Evolutionary conservation across 2,797 vertebrate genomes (phyloP).

Genomic region (Hippocampus kuda): DNA sequence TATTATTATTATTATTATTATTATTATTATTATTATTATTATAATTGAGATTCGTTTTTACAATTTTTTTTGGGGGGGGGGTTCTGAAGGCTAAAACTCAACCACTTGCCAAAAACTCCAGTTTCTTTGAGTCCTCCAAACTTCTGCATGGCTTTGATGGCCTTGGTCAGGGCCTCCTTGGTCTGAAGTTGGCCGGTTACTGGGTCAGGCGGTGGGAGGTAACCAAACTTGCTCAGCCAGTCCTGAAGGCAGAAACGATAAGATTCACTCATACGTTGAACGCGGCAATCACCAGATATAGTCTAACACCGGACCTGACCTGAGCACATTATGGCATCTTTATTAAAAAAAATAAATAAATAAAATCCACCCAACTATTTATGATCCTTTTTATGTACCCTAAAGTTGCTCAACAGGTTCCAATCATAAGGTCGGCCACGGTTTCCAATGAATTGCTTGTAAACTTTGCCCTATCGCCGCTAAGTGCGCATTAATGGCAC

Average conservation of each 20-base stretch:
- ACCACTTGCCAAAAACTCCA: slow-evolving; percentile 52
- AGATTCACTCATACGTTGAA: background rate
- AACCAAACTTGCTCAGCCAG: slow-evolving; percentile 93
- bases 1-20: too few relatives aligned
- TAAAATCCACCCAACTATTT: background rate
- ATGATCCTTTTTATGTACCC: background rate
- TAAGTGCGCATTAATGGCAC: background rate
- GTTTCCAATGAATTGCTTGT: background rate
- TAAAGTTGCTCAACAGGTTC: background rate
- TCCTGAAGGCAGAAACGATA: slow-evolving; percentile 65
- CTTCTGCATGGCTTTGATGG: slow-evolving; percentile 90
- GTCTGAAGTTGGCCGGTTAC: slow-evolving; percentile 81
- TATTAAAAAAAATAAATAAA: background rate
- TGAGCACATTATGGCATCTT: background rate
- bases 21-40: too few relatives aligned
- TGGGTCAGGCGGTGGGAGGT: slow-evolving; percentile 82
- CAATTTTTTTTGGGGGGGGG: background rate
- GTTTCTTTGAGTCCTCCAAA: slow-evolving; percentile 82
- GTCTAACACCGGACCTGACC: background rate
- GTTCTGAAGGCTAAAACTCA: background rate
- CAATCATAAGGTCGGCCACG: background rate
- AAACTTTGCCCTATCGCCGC: background rate
- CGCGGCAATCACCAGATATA: background rate
- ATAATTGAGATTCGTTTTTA: slow-evolving; percentile 4
- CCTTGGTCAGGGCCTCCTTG: slow-evolving; percentile 81